Evolutionary conservation across 2,797 vertebrate genomes (phyloP).

Genomic region (Lutjanus argentimaculatus): DNA sequence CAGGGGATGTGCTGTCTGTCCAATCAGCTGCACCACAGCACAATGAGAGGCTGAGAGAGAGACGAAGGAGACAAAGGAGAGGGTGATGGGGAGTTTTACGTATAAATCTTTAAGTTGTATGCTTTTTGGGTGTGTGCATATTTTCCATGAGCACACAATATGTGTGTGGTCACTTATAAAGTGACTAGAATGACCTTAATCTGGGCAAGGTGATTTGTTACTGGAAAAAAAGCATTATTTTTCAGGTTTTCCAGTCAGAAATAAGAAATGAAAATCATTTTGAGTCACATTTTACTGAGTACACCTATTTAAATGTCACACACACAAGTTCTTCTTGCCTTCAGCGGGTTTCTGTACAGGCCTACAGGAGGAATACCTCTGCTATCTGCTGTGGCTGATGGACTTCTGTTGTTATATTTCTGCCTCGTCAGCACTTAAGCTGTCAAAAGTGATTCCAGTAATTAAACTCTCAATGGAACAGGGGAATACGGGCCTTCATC

Average conservation of each 20-base stretch:
- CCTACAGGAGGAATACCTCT: neutral
- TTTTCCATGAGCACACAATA: neutral
- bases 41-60: neutral
- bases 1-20: conserved; percentile 14
- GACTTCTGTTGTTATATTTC: neutral
- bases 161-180: neutral
- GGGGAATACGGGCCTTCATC: neutral
- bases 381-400: neutral
- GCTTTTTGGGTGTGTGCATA: neutral
- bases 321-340: neutral
- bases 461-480: conserved; percentile 13
- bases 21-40: conserved; percentile 2
- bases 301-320: neutral
- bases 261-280: neutral
- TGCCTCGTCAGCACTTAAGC: conserved; percentile 2
- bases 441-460: conserved; percentile 1
- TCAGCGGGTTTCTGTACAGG: neutral
- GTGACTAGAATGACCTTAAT: neutral
- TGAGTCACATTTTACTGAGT: neutral
- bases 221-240: neutral
- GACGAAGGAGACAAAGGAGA: neutral
- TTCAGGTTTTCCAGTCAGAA: no score
- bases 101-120: neutral
- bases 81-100: neutral
- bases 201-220: neutral